phyloP scores from a whole-genome alignment of 2,888 invertebrate species.

The Syrphus vitripennis region DNA sequence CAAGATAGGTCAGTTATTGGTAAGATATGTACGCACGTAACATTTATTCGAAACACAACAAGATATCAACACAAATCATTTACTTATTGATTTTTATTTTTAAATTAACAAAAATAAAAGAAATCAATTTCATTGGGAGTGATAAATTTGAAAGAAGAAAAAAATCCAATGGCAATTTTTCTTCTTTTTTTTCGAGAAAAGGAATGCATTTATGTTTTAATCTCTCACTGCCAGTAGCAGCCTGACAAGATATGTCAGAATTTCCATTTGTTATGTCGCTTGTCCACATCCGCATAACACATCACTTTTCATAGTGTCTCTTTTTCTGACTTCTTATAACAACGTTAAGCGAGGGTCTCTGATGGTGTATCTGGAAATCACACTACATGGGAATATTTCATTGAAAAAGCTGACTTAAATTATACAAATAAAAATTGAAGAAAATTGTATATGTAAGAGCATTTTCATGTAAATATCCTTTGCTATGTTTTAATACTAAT shows the following conservation, averaged over 20 bases:
- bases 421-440: too few relatives aligned
- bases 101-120: not conserved
- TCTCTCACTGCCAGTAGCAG: conserved; percentile 18
- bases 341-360: not conserved
- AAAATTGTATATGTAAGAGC: too few relatives aligned
- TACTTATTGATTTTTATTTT: not conserved
- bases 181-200: not conserved
- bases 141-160: not conserved
- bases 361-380: not conserved
- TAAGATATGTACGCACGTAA: conserved; percentile 8
- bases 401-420: not conserved
- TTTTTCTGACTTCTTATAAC: not conserved
- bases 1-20: conserved; percentile 38
- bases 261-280: conserved; percentile 42
- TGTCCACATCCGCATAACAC: conserved; percentile 58
- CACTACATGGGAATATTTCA: not conserved
- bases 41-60: not conserved
- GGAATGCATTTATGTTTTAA: conserved; percentile 18
- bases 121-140: not conserved
- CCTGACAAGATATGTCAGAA: conserved; percentile 50
- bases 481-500: too few relatives aligned
- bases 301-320: conserved; percentile 48
- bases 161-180: not conserved
- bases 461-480: too few relatives aligned
- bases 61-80: conserved; percentile 9